Percentiles rank a stretch among this genome's conserved stretches.
phyloP scores from a whole-genome alignment of 2,888 invertebrate species.

The Ornithoptera priamus region DNA sequence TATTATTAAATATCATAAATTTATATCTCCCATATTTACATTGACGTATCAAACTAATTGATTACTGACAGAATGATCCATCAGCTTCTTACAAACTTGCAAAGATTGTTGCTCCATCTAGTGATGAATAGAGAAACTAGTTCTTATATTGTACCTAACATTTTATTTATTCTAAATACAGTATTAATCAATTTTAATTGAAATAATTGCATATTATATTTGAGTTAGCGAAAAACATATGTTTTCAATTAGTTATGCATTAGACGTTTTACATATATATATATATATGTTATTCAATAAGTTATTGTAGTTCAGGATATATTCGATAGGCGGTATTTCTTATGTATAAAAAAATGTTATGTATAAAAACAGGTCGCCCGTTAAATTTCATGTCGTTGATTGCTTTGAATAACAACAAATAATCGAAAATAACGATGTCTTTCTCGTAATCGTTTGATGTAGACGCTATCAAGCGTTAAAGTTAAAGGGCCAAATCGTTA shows the following conservation, averaged over 20 bases:
- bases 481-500: conserved; percentile 51
- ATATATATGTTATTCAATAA: no score
- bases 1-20: no score
- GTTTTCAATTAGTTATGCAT: no score
- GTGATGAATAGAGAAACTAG: background rate
- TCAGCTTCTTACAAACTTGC: background rate
- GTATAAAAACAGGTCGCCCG: conserved; percentile 50
- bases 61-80: no score
- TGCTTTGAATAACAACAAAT: conserved; percentile 54
- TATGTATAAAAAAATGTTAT: background rate
- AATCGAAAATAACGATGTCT: conserved; percentile 64
- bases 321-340: background rate
- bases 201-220: no score
- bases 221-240: no score
- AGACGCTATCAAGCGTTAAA: conserved; percentile 48
- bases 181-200: no score
- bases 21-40: no score
- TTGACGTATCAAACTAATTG: no score
- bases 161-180: background rate
- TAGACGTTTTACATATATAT: no score
- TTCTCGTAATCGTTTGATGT: conserved; percentile 51
- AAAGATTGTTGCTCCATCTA: background rate
- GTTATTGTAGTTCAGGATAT: no score
- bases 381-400: conserved; percentile 48
- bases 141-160: background rate